Conservation (phyloP, 2,113 vertebrate species). For the Tragelaphus strepsiceros region DNA sequence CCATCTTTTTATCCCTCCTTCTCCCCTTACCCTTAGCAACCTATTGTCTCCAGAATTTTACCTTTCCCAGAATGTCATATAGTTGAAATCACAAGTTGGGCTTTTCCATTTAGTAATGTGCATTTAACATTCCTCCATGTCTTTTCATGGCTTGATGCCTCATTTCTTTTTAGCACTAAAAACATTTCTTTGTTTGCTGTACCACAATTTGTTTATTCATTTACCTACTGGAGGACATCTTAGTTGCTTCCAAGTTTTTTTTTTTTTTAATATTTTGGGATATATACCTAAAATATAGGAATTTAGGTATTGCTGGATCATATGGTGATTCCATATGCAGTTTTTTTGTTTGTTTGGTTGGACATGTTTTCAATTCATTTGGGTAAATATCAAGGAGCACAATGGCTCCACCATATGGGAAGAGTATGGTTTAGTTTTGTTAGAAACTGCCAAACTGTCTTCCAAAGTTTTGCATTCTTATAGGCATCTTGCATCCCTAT, state of each 20-base stretch:
- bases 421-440: background rate
- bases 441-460: background rate
- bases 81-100: background rate
- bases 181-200: background rate
- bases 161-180: background rate
- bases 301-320: background rate
- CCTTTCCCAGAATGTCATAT: background rate
- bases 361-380: background rate
- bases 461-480: background rate
- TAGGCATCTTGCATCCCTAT: background rate
- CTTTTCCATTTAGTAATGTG: background rate
- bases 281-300: background rate
- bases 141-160: background rate
- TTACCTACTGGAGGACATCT: background rate
- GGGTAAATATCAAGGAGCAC: background rate
- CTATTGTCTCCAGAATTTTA: background rate
- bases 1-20: background rate
- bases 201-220: background rate
- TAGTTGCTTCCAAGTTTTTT: background rate
- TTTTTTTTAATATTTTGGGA: background rate
- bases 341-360: background rate
- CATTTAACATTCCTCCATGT: background rate
- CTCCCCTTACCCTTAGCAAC: no score
- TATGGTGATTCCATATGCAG: background rate
- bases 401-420: background rate